These are phyloP conservation scores for Champsocephalus esox DNA, from an alignment of 2,797 vertebrate species.

Conservation along the genomic window DNA sequence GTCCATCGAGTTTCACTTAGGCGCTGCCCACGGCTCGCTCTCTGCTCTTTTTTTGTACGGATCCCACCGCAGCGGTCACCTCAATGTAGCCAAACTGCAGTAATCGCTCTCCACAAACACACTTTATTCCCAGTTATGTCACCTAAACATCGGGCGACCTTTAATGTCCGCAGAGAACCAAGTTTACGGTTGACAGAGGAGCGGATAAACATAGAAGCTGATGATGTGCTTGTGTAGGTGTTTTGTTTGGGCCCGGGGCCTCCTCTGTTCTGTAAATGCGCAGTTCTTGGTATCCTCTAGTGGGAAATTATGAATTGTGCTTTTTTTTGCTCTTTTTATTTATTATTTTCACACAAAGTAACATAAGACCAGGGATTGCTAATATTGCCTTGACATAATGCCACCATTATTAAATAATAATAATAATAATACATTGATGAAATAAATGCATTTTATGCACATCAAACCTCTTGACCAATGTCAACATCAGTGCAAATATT, in stretches of 20 bases:
- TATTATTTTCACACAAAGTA: neutral
- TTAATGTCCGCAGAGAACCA: slow-evolving; percentile 54
- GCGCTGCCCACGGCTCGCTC: slow-evolving; percentile 65
- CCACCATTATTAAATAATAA: too few species aligned
- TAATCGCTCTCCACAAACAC: slow-evolving; percentile 67
- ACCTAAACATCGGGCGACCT: slow-evolving; percentile 73
- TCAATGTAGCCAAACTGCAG: slow-evolving; percentile 47
- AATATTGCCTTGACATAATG: neutral
- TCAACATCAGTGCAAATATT: neutral
- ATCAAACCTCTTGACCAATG: neutral
- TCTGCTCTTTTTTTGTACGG: slow-evolving; percentile 15
- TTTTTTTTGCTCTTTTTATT: neutral
- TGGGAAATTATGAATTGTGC: neutral
- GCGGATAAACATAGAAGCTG: slow-evolving; percentile 52
- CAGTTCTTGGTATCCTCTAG: slow-evolving; percentile 5
- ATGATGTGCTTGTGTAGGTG: slow-evolving; percentile 30
- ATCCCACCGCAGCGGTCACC: slow-evolving; percentile 53
- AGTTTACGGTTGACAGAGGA: slow-evolving; percentile 54
- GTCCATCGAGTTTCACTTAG: slow-evolving; percentile 71
- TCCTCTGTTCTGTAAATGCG: slow-evolving; percentile 30
- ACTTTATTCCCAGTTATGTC: slow-evolving; percentile 66
- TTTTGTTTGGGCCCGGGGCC: slow-evolving; percentile 36
- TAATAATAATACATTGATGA: too few species aligned
- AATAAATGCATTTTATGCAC: too few species aligned
- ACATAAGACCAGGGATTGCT: neutral